A percentile compares a stretch with the other conserved stretches of the same genome.
phyloP scores from a whole-genome alignment of 2,888 invertebrate species.

The Mesochorus sp. region DNA sequence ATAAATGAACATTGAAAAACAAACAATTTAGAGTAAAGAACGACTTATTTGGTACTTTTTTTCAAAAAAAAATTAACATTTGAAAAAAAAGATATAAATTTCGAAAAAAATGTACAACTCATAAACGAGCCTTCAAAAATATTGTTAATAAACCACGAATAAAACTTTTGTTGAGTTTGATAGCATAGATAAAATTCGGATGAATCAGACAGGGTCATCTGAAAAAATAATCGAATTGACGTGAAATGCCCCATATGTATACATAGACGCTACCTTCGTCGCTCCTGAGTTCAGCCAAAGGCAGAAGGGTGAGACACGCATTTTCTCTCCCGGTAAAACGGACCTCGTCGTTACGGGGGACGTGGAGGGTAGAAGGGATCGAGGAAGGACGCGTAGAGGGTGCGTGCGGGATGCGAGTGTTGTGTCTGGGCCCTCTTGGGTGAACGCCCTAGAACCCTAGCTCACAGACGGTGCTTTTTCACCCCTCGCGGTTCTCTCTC shows the following conservation, averaged over 20 bases:
- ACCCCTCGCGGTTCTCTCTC: constrained; percentile 29
- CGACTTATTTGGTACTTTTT: too few relatives aligned
- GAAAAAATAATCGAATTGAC: too few relatives aligned
- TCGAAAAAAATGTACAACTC: too few relatives aligned
- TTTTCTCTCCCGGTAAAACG: constrained; percentile 43
- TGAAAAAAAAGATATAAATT: too few relatives aligned
- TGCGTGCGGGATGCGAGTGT: constrained; percentile 73
- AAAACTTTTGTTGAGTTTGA: too few relatives aligned
- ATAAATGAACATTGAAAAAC: too few relatives aligned
- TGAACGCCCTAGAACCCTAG: constrained; percentile 77
- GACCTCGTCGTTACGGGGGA: constrained; percentile 7
- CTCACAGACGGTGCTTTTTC: constrained; percentile 73
- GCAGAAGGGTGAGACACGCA: constrained; percentile 43
- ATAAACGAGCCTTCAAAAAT: too few relatives aligned
- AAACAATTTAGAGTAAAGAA: too few relatives aligned
- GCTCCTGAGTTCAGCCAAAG: constrained; percentile 29
- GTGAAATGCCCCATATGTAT: not conserved
- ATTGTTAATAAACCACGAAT: too few relatives aligned
- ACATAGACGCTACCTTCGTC: not conserved
- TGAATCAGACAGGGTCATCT: too few relatives aligned
- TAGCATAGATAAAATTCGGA: too few relatives aligned
- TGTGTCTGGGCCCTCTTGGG: constrained; percentile 78
- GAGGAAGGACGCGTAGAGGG: constrained; percentile 55
- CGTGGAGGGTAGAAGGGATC: constrained; percentile 59
- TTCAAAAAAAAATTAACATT: too few relatives aligned